A percentile compares a stretch with the other conserved stretches of the same genome.
Conservation (phyloP, 2,888 invertebrate species). For the Mythimna lalbum region DNA sequence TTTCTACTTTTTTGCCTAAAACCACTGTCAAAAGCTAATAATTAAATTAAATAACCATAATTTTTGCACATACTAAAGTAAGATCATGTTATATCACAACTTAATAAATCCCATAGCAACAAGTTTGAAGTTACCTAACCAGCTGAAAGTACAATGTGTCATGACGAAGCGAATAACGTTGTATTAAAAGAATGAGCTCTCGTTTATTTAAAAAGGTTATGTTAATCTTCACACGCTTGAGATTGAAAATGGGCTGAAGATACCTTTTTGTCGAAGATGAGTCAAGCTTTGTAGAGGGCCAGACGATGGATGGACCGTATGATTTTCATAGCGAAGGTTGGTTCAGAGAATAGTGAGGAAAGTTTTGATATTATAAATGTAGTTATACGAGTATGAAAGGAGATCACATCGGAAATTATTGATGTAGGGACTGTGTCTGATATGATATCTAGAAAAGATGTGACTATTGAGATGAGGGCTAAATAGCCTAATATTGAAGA, state of each 20-base stretch:
- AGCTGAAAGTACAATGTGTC: constrained; percentile 31
- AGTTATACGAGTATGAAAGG: neutral
- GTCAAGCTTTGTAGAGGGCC: neutral
- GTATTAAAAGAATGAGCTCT: constrained; percentile 41
- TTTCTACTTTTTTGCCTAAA: no score
- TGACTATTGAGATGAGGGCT: no score
- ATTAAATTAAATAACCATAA: neutral
- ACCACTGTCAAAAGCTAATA: no score
- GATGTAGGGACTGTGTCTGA: neutral
- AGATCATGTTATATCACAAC: constrained; percentile 27
- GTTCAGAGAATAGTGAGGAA: neutral
- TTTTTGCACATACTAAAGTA: neutral
- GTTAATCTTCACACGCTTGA: constrained; percentile 17
- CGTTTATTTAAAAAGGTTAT: constrained; percentile 34
- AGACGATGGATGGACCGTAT: neutral
- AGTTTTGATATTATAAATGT: neutral
- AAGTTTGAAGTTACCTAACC: constrained; percentile 34
- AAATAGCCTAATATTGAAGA: no score
- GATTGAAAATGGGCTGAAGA: constrained; percentile 13
- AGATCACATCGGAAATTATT: neutral
- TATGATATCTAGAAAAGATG: no score
- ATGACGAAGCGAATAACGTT: constrained; percentile 48
- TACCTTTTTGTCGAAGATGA: neutral
- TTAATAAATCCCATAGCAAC: constrained; percentile 37
- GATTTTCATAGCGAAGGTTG: neutral